These are phyloP conservation scores for Neolamprologus cancellatus DNA, from an alignment of 2,113 vertebrate species.

Conservation along the genomic window DNA sequence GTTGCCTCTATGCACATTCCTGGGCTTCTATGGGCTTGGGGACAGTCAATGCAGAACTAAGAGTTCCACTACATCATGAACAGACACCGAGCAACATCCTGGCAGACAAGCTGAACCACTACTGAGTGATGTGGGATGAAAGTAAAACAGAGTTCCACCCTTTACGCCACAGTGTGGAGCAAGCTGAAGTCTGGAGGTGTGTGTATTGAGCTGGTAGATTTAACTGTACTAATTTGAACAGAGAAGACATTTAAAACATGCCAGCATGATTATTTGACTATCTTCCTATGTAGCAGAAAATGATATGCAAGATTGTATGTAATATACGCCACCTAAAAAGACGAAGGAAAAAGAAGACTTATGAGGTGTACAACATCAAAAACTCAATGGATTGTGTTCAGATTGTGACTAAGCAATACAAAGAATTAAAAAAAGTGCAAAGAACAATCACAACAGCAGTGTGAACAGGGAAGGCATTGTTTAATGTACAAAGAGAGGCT, in stretches of 20 bases:
- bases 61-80: background rate
- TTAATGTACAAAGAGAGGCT: slow-evolving; percentile 27
- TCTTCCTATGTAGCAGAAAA: background rate
- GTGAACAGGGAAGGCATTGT: slow-evolving; percentile 34
- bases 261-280: background rate
- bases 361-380: background rate
- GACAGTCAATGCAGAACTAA: slow-evolving; percentile 11
- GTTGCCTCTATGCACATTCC: slow-evolving; percentile 53
- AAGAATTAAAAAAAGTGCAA: background rate
- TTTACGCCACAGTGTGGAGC: background rate
- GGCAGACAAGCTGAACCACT: background rate
- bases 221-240: background rate
- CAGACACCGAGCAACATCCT: background rate
- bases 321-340: background rate
- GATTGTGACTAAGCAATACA: background rate
- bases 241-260: background rate
- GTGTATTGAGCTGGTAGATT: background rate
- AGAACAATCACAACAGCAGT: background rate
- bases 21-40: slow-evolving; percentile 15
- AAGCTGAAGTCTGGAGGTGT: background rate
- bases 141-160: background rate
- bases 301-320: background rate
- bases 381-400: background rate
- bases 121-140: slow-evolving; percentile 5
- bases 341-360: background rate